These are phyloP conservation scores for Struthio camelus DNA, from an alignment of 2,113 vertebrate species.

Conservation along the genomic window DNA sequence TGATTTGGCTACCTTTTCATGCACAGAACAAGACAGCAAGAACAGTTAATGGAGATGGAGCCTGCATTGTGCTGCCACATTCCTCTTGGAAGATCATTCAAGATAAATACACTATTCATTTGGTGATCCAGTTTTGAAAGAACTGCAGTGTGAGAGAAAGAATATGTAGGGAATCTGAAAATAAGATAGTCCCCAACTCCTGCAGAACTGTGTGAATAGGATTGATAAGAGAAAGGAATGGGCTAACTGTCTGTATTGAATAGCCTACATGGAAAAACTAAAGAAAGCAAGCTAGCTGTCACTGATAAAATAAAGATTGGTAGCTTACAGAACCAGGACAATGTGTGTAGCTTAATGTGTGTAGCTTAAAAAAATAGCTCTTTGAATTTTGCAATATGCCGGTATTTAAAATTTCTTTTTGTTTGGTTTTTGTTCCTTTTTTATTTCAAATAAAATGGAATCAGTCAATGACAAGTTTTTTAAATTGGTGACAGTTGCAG, in stretches of 20 bases:
- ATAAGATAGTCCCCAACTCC: slow-evolving; percentile 23
- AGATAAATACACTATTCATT: slow-evolving; percentile 37
- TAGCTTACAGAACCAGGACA: slow-evolving; percentile 10
- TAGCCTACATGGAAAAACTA: slow-evolving; percentile 7
- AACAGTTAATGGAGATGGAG: slow-evolving; percentile 15
- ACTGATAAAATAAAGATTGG: slow-evolving; percentile 46
- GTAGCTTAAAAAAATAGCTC: background rate
- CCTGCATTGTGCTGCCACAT: background rate
- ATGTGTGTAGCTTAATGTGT: slow-evolving; percentile 26
- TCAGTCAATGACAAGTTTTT: background rate
- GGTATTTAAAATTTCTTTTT: background rate
- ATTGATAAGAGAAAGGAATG: slow-evolving; percentile 54
- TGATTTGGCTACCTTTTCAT: slow-evolving; percentile 20
- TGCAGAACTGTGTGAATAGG: slow-evolving; percentile 38
- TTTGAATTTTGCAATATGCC: background rate
- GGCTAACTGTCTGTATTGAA: slow-evolving; percentile 7
- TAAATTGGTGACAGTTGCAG: background rate
- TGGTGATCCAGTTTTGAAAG: slow-evolving; percentile 9
- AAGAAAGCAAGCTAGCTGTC: background rate
- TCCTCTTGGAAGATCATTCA: slow-evolving; percentile 44
- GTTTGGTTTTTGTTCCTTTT: background rate
- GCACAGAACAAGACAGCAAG: background rate
- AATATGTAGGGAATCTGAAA: slow-evolving; percentile 27
- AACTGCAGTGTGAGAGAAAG: background rate
- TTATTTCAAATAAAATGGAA: background rate